Percentiles rank a stretch among this genome's conserved stretches.
These are phyloP conservation scores for Campylomormyrus numenius DNA, from an alignment of 2,113 vertebrate species.

Conservation along the genomic window DNA sequence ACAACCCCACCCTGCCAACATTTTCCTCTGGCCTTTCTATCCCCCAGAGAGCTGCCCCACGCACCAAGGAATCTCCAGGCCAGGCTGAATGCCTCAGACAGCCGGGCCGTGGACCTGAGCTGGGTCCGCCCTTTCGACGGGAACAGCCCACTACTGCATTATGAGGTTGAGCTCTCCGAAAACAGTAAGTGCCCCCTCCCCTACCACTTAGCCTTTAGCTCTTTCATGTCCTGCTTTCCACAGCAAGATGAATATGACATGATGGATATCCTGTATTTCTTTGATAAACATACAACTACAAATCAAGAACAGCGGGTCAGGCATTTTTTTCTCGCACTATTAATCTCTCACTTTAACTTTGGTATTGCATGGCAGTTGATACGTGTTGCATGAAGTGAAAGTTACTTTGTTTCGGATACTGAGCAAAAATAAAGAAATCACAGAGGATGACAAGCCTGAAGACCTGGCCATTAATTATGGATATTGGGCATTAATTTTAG, in stretches of 20 bases:
- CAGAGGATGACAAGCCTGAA: background rate
- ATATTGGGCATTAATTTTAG: background rate
- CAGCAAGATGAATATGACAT: background rate
- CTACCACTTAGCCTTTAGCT: background rate
- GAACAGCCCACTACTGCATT: slow-evolving; percentile 69
- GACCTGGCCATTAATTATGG: background rate
- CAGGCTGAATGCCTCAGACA: slow-evolving; percentile 47
- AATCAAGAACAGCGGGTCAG: background rate
- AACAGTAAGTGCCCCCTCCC: slow-evolving; percentile 54
- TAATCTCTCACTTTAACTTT: background rate
- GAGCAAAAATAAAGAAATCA: background rate
- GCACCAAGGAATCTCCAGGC: slow-evolving; percentile 69
- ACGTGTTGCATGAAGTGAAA: background rate
- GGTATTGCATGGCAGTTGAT: background rate
- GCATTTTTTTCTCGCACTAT: background rate
- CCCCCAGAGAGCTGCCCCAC: slow-evolving; percentile 65
- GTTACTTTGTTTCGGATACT: background rate
- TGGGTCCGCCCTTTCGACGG: slow-evolving; percentile 73
- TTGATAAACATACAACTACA: background rate
- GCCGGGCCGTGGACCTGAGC: slow-evolving; percentile 59
- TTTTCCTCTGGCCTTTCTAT: background rate
- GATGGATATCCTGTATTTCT: background rate
- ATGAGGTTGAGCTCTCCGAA: slow-evolving; percentile 68
- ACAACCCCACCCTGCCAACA: background rate
- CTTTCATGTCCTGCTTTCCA: background rate